Conservation (phyloP, 2,888 invertebrate genomes). For the Mimas tiliae region DNA sequence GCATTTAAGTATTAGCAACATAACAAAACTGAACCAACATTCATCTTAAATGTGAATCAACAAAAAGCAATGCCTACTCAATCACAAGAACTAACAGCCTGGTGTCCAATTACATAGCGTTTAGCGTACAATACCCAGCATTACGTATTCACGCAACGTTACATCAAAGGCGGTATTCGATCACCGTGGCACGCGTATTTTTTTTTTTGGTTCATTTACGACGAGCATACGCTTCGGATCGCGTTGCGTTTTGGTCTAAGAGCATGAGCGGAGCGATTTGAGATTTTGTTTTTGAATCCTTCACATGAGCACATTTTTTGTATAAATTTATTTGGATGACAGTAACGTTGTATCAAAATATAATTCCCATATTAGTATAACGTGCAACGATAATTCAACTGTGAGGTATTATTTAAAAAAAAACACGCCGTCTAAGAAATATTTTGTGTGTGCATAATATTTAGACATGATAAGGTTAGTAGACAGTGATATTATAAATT, state of each 20-base stretch:
- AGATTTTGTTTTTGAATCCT: not conserved
- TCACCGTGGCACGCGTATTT: constrained; percentile 63
- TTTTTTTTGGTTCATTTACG: constrained; percentile 77
- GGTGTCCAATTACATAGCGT: constrained; percentile 62
- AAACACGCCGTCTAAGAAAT: no score
- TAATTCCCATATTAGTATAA: no score
- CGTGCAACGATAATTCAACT: no score
- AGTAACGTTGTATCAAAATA: no score
- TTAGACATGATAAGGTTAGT: no score
- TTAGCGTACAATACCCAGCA: constrained; percentile 64
- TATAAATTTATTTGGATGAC: no score
- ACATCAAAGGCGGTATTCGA: constrained; percentile 72
- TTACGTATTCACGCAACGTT: constrained; percentile 67
- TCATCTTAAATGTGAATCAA: constrained; percentile 15
- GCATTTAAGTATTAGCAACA: no score
- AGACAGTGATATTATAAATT: no score
- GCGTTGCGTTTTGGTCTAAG: constrained; percentile 38
- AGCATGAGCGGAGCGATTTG: constrained; percentile 7
- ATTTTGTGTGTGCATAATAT: no score
- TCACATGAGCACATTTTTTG: no score
- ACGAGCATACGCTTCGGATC: constrained; percentile 57
- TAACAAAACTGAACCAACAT: not conserved
- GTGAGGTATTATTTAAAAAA: no score
- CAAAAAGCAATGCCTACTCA: constrained; percentile 37
- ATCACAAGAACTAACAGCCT: constrained; percentile 41